These are phyloP conservation scores for Leptinotarsa juncta DNA, from an alignment of 2,888 invertebrate genomes.

Conservation along the genomic window DNA sequence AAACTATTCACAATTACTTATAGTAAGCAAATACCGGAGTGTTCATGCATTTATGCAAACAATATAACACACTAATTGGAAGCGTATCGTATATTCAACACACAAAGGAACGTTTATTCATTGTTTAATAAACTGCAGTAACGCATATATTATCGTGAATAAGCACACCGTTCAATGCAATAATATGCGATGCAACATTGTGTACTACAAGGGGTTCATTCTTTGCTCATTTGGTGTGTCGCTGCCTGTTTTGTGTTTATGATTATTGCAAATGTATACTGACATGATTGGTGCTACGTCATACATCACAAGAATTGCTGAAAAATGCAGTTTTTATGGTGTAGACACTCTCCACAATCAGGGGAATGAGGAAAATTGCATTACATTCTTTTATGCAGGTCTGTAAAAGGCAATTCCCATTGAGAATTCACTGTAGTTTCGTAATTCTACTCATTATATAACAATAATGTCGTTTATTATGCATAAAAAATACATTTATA, in stretches of 20 bases:
- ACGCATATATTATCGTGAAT: conserved; percentile 46
- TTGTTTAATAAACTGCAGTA: conserved; percentile 49
- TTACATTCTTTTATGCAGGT: no score
- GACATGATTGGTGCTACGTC: neutral
- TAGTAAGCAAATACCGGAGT: conserved; percentile 43
- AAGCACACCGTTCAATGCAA: conserved; percentile 39
- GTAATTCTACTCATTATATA: no score
- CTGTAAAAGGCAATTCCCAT: no score
- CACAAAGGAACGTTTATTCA: conserved; percentile 45
- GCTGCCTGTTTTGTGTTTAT: conserved; percentile 16
- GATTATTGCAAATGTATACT: neutral
- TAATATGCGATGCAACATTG: conserved; percentile 39
- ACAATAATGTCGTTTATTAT: no score
- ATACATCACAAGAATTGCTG: no score
- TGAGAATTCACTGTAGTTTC: no score
- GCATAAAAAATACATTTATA: no score
- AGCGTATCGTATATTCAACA: conserved; percentile 33
- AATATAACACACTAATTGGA: conserved; percentile 29
- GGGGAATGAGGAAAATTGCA: no score
- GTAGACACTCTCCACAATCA: no score
- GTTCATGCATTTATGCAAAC: conserved; percentile 45
- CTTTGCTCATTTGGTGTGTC: conserved; percentile 33
- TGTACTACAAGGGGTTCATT: conserved; percentile 35
- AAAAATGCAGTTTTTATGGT: no score
- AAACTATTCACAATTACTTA: conserved; percentile 43